Evolutionary conservation across 2,888 invertebrate genomes (phyloP), one percentile per base, ranked within the genome.

Genomic region (Caenorhabditis panamensis): DNA sequence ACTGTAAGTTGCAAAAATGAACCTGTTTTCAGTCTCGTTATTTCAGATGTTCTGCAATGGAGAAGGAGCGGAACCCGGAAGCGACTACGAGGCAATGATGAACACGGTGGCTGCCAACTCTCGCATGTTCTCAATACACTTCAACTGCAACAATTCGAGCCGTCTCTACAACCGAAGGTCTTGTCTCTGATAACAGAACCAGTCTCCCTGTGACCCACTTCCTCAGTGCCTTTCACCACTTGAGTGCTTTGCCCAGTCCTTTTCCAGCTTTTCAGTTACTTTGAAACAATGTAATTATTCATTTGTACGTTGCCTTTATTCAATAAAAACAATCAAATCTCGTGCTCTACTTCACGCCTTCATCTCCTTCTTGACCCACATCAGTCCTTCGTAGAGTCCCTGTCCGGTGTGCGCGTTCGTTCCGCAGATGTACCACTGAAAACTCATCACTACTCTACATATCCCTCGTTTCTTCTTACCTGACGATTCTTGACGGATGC

Each of bases 51-150:
- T 83, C 64, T 84, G 84, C 49, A 84, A 68, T 28, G 77, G 79
- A 8, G 84, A 84, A 75, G 83, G 82, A 11, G 51, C 61, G 1
- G 75, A 79, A 24, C 82, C 83, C 6, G 84, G 84, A 20, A 78
- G 78, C 37, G 75, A 82, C 44, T 85, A 83, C 49, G 85, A 85
- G 71, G 83, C 85, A n/a, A 84, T 83, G 84, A 84, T 86, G 20
- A 85, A 86, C 51, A 83, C 86, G 36, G 85, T 82, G 16, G 76
- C 73, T 1, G 61, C 82, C 18, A 83, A 83, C 41, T 69, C 83
- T 9, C 58, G 77, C 62, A 67, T 68, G 73, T 86, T 85, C 59
- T 79, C 83, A 1, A 79, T 79, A 6, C 82, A 82, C 31, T 86
- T 85, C 58, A 76, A 83, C 22, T 86, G 86, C 69, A 77, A 66